A percentile compares a stretch with the other conserved stretches of the same genome.
These are phyloP conservation scores for fruit fly (Drosophila melanogaster) DNA, from an alignment of 1,140 invertebrate genomes.

Conservation along the genomic window Release_6_plus_ISO1_MT NT_033777.3:7881501-7882000, in stretches of 20 bases:
- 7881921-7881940: background rate
- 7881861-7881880: constrained; percentile 16
- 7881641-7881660: constrained; percentile 70
- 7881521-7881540: constrained; percentile 15
- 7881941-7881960: constrained; percentile 25
- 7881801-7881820: constrained; percentile 7
- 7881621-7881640: constrained; percentile 44
- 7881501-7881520: constrained; percentile 27
- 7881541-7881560: background rate
- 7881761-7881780: constrained; percentile 14
- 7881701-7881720: constrained; percentile 72
- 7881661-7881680: constrained; percentile 82
- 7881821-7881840: constrained; percentile 44
- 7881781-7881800: constrained; percentile 6
- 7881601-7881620: constrained; percentile 58
- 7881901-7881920: constrained; percentile 32
- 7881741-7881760: constrained; percentile 66
- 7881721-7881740: constrained; percentile 32
- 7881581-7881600: constrained; percentile 32
- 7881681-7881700: constrained; percentile 80
- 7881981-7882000: constrained; percentile 38
- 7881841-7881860: constrained; percentile 5
- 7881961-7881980: constrained; percentile 41
- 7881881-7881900: constrained; percentile 26
- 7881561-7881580: constrained; percentile 13